phyloP scores from a whole-genome alignment of 2,888 invertebrate genomes.

The Synanthedon myopaeformis region DNA sequence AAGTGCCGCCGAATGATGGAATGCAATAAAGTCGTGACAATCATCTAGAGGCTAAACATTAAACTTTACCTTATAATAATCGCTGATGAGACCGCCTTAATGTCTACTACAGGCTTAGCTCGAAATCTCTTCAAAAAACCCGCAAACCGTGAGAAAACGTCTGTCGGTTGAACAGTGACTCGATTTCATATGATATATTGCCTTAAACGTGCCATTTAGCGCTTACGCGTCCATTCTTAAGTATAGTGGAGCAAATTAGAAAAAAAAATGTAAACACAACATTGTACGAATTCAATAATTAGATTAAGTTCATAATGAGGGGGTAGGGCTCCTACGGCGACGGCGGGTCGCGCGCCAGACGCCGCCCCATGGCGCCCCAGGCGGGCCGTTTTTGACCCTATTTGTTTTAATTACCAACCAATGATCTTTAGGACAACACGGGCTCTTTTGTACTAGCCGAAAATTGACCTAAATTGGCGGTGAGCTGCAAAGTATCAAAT shows the following conservation, averaged over 20 bases:
- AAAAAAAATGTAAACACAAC: conserved; percentile 68
- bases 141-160: conserved; percentile 52
- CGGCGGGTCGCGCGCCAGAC: conserved; percentile 45
- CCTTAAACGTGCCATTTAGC: conserved; percentile 69
- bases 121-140: conserved; percentile 22
- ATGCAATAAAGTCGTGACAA: conserved; percentile 47
- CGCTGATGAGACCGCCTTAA: conserved; percentile 30
- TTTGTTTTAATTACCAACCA: conserved; percentile 68
- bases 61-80: conserved; percentile 45
- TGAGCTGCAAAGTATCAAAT: conserved; percentile 37
- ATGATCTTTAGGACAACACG: conserved; percentile 60
- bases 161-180: conserved; percentile 53
- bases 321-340: conserved; percentile 53
- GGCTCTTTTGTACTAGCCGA: conserved; percentile 54
- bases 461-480: conserved; percentile 55
- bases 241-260: conserved; percentile 66
- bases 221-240: conserved; percentile 64
- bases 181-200: conserved; percentile 59
- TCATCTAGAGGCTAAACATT: conserved; percentile 54
- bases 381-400: conserved; percentile 64
- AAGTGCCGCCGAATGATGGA: conserved; percentile 14
- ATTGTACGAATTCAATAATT: conserved; percentile 70
- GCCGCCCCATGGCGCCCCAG: conserved; percentile 64
- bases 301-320: conserved; percentile 67
- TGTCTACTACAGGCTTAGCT: conserved; percentile 25